Percentiles rank a stretch among this genome's conserved stretches.
These are phyloP conservation scores for Ypsolopha sequella DNA, from an alignment of 2,888 invertebrate species.

Conservation along the genomic window DNA sequence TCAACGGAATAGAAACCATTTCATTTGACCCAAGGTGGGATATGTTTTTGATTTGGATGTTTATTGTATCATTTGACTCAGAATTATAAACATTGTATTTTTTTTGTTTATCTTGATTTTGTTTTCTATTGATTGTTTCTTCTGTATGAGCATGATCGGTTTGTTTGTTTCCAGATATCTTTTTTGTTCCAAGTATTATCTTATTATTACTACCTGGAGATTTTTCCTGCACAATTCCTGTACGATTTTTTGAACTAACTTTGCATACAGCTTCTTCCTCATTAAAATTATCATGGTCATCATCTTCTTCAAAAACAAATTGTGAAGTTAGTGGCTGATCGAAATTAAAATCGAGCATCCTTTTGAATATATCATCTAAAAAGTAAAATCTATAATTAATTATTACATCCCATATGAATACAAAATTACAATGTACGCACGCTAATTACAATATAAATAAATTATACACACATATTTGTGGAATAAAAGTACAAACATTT, in stretches of 20 bases:
- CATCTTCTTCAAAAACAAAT: conserved; percentile 1
- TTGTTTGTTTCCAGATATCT: background rate
- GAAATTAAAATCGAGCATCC: background rate
- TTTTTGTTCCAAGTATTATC: background rate
- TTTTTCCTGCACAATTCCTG: too few species aligned
- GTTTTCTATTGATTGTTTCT: background rate
- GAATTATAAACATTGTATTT: background rate
- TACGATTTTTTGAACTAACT: too few species aligned
- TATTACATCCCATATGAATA: too few species aligned
- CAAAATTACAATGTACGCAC: too few species aligned
- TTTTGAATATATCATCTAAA: background rate
- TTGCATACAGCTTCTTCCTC: too few species aligned
- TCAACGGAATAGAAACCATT: background rate
- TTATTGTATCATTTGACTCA: background rate
- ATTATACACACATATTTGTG: too few species aligned
- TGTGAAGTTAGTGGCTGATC: background rate
- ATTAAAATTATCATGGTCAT: background rate
- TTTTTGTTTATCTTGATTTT: background rate
- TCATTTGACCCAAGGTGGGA: background rate
- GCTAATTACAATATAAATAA: too few species aligned
- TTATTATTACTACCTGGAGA: background rate
- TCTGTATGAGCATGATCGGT: background rate
- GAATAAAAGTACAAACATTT: too few species aligned
- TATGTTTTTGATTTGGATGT: background rate
- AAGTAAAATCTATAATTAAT: background rate